Evolutionary conservation across 2,797 vertebrate species (phyloP).

Genomic region (Somateria mollissima): DNA sequence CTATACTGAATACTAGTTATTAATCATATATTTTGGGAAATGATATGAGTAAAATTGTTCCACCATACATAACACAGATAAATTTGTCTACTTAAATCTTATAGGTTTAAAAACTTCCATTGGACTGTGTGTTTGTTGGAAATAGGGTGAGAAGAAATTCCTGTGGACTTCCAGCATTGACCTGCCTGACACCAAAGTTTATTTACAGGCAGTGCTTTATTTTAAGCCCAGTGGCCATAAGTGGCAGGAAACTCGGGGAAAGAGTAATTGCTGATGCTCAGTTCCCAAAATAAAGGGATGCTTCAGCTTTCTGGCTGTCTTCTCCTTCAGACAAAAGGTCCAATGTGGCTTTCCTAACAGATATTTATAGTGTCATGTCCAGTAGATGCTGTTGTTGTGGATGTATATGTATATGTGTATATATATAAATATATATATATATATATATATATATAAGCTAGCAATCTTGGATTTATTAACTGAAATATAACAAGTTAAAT

Average conservation of each 20-base stretch:
- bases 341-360: not conserved
- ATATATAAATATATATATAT: no score
- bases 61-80: not conserved
- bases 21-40: not conserved
- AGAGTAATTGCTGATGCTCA: not conserved
- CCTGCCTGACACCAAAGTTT: not conserved
- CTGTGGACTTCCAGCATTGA: not conserved
- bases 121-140: fast-evolving
- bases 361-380: not conserved
- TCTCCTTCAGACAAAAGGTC: not conserved
- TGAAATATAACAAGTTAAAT: constrained; percentile 5
- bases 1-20: not conserved
- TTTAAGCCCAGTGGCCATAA: not conserved
- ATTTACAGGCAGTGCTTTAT: not conserved
- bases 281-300: not conserved
- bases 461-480: not conserved
- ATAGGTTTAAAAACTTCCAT: fast-evolving
- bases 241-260: not conserved
- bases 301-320: not conserved
- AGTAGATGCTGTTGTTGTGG: not conserved
- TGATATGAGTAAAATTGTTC: not conserved
- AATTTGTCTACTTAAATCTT: no score
- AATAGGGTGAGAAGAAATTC: not conserved
- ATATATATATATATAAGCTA: not conserved
- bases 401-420: fast-evolving